Conservation (phyloP, 2,888 invertebrate species). For the Microplitis deprimator region DNA sequence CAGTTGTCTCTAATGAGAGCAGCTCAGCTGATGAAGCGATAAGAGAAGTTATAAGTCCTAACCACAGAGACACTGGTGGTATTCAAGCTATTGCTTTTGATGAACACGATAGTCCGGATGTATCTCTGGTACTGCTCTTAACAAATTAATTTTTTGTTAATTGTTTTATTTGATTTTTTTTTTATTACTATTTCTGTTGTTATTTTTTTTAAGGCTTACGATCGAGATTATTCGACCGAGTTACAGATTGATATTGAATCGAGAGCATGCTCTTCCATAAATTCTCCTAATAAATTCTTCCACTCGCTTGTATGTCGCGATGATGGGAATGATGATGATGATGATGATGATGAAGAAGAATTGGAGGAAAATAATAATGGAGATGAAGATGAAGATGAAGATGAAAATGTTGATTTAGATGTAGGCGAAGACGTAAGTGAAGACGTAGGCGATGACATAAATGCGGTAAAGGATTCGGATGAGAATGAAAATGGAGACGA, state of each 20-base stretch:
- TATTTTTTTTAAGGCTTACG: slow-evolving; percentile 40
- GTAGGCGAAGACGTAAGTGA: background rate
- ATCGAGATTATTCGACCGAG: slow-evolving; percentile 43
- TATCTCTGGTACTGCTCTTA: slow-evolving; percentile 33
- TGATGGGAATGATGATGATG: slow-evolving; percentile 24
- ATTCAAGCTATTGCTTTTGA: slow-evolving; percentile 45
- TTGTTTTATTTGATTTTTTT: background rate
- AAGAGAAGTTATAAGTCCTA: slow-evolving; percentile 38
- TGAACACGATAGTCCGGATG: slow-evolving; percentile 45
- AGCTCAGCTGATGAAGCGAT: slow-evolving; percentile 47
- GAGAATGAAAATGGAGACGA: slow-evolving; percentile 12
- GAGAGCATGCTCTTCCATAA: slow-evolving; percentile 29
- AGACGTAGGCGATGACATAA: background rate
- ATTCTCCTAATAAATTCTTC: slow-evolving; percentile 29
- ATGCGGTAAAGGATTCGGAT: background rate
- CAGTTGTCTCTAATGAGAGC: slow-evolving; percentile 45
- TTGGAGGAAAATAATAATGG: background rate
- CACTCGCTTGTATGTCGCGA: slow-evolving; percentile 19
- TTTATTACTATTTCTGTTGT: background rate
- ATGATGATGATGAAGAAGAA: slow-evolving; percentile 9
- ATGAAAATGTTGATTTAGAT: background rate
- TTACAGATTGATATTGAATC: slow-evolving; percentile 36
- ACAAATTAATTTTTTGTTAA: background rate
- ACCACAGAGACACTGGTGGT: slow-evolving; percentile 11
- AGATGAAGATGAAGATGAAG: slow-evolving; percentile 18